Conservation (phyloP, 2,797 vertebrate species). For the Danio jaintianensis region DNA sequence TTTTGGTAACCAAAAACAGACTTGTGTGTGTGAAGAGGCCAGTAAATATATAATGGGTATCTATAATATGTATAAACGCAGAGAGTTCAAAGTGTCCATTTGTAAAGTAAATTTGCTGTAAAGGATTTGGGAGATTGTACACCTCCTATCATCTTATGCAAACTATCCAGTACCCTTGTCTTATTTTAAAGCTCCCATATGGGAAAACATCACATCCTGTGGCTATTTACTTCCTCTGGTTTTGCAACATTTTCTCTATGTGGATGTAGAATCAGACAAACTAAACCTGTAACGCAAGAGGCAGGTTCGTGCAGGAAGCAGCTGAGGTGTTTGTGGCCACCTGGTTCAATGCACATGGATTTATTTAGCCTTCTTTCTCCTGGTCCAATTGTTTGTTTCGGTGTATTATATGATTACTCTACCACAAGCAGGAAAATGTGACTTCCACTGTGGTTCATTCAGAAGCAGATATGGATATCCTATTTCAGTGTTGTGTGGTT, state of each 20-base stretch:
- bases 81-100: background rate
- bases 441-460: conserved; percentile 68
- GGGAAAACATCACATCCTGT: conserved; percentile 1
- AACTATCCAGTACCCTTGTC: background rate
- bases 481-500: conserved; percentile 19
- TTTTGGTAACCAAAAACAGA: conserved; percentile 59
- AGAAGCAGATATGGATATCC: conserved; percentile 70
- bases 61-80: too few species aligned
- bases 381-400: conserved; percentile 39
- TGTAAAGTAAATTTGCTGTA: background rate
- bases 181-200: conserved; percentile 2
- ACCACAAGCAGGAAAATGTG: conserved; percentile 71
- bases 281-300: background rate
- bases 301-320: conserved; percentile 26
- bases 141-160: background rate
- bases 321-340: conserved; percentile 30
- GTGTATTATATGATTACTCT: conserved; percentile 30
- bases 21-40: conserved; percentile 23
- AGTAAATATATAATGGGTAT: too few species aligned
- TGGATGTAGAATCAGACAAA: background rate
- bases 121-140: background rate
- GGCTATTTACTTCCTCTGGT: background rate
- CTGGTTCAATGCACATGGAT: conserved; percentile 37
- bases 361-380: conserved; percentile 19
- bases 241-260: background rate